Evolutionary conservation across 2,888 invertebrate genomes (phyloP).

Genomic region (Ochropleura leucogaster): DNA sequence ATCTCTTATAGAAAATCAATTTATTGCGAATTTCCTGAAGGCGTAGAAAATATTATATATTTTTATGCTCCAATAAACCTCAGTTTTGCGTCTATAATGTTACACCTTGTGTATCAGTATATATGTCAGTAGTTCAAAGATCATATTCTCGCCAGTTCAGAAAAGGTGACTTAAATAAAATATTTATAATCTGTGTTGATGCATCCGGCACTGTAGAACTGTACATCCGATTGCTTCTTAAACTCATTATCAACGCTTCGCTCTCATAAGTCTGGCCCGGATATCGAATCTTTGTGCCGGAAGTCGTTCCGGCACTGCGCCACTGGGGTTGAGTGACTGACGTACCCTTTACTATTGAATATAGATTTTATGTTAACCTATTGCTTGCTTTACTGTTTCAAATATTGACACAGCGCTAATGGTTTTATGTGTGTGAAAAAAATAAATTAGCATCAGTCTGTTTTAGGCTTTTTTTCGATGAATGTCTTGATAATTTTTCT

Average conservation of each 20-base stretch:
- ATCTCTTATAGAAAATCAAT: too few species aligned
- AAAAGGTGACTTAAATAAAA: not conserved
- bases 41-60: too few species aligned
- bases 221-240: constrained; percentile 1
- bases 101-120: too few species aligned
- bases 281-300: constrained; percentile 49
- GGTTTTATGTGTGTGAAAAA: not conserved
- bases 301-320: constrained; percentile 38
- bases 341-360: constrained; percentile 41
- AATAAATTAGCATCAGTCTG: not conserved
- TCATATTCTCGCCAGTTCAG: not conserved
- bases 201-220: not conserved
- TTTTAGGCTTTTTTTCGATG: not conserved
- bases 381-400: constrained; percentile 1
- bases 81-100: too few species aligned
- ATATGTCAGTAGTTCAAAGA: not conserved
- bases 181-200: not conserved
- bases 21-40: too few species aligned
- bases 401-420: constrained; percentile 1
- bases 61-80: too few species aligned
- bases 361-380: constrained; percentile 14
- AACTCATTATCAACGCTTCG: constrained; percentile 30
- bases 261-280: constrained; percentile 24
- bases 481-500: not conserved
- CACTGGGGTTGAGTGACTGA: constrained; percentile 28